A percentile compares a stretch with the other conserved stretches of the same genome.
Conservation (phyloP, 2,797 vertebrate genomes). For the Bufotes viridis region DNA sequence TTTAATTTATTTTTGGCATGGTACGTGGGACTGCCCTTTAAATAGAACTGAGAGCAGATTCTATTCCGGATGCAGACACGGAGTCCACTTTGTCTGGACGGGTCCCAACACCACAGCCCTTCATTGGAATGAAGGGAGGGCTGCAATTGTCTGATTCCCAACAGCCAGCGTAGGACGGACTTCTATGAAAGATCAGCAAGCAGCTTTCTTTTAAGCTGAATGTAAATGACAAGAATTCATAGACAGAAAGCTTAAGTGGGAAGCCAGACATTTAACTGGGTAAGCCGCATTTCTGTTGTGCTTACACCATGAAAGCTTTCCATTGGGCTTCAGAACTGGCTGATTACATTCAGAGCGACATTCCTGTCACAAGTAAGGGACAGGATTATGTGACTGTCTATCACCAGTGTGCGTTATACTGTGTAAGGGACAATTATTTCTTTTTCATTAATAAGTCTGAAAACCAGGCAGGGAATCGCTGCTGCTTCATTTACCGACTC, state of each 20-base stretch:
- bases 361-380: not conserved
- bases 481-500: not conserved
- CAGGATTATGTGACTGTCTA: not conserved
- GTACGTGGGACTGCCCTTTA: slow-evolving; percentile 41
- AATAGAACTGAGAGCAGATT: slow-evolving; percentile 40
- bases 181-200: slow-evolving; percentile 9
- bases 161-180: slow-evolving; percentile 8
- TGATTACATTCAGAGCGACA: not conserved
- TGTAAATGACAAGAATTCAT: not conserved
- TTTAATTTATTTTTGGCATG: slow-evolving; percentile 31
- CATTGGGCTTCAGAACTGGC: not conserved
- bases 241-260: not conserved
- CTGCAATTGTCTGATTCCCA: slow-evolving; percentile 47
- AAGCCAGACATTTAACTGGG: not conserved
- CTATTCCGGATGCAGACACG: slow-evolving; percentile 52
- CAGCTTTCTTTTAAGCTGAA: not conserved
- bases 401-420: not conserved
- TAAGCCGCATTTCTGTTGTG: not conserved
- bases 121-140: slow-evolving; percentile 52
- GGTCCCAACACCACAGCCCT: slow-evolving; percentile 41
- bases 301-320: not conserved
- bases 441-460: not conserved
- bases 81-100: slow-evolving; percentile 45
- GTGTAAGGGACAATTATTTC: not conserved
- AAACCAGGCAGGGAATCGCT: not conserved